Base-by-base conservation (phyloP, 2,888 invertebrate species). In the Pharmacophagus antenor region DNA sequence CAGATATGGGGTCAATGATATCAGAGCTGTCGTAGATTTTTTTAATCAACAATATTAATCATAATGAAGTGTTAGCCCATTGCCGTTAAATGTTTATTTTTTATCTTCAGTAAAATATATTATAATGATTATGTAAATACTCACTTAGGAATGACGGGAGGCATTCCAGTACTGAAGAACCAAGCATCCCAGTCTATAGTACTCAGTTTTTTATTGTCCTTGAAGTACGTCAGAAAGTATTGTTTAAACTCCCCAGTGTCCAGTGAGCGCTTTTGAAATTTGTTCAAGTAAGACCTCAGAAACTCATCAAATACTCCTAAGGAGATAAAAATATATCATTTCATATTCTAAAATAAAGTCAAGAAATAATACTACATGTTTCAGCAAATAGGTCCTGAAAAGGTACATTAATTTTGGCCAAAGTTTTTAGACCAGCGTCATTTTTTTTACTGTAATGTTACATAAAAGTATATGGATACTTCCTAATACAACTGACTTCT, bases 81-180 rank as follows among this genome's bases (percentile, higher is more conserved):
- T n/a, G n/a, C n/a, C n/a, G n/a, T n/a, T n/a, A n/a, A n/a, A n/a
- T n/a, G n/a, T n/a, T n/a, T n/a, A n/a, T n/a, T n/a, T n/a, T n/a
- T n/a, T n/a, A n/a, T n/a, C 4, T 5, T 37, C 37, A n/a, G 15
- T n/a, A n/a, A n/a, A 37, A 3, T n/a, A 1, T 37, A n/a, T 37
- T 37, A 37, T n/a, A 37, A 1, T n/a, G n/a, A n/a, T 37, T 37
- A n/a, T 10, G 7, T 3, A n/a, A 20, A 44, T 7, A 82, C 90
- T 86, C 92, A 98, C 93, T 93, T 84, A 6, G 97, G 97, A 73
- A 96, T 95, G 18, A 95, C 88, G 0, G 95, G 95, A 0, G 98
- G 98, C 96, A 98, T 96, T 56, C 98, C 99, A 50, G 95, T 93
- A 31, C 90, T 90, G 73, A 94, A 87, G 2, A 98, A 85, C 98